These are phyloP conservation scores for Garrulus glandarius DNA, from an alignment of 2,797 vertebrate species.

Conservation along the genomic window DNA sequence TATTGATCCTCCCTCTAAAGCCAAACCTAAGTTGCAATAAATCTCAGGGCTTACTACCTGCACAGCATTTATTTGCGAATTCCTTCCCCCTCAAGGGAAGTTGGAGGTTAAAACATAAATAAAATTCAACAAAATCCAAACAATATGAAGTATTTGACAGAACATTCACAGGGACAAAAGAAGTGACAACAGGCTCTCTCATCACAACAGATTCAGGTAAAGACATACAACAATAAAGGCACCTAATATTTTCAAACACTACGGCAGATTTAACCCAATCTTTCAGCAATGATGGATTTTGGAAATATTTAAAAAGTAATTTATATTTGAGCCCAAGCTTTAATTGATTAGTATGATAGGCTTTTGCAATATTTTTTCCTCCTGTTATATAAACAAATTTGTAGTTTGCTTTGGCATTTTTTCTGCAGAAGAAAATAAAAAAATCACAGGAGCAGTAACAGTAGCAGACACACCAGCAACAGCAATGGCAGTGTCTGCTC, in stretches of 20 bases:
- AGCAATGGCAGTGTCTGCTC: neutral
- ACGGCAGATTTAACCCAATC: neutral
- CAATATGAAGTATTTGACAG: neutral
- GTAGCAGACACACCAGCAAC: fast-evolving
- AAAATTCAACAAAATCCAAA: neutral
- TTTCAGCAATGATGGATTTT: neutral
- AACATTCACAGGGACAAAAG: neutral
- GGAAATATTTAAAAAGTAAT: neutral
- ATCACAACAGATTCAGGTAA: neutral
- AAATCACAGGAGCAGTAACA: neutral
- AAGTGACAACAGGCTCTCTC: neutral
- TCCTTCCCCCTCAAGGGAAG: neutral
- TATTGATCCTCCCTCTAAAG: neutral
- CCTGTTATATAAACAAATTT: neutral
- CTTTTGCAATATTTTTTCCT: neutral
- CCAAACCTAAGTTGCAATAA: neutral
- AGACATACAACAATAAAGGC: neutral
- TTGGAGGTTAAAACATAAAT: neutral
- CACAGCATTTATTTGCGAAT: neutral
- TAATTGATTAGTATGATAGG: neutral
- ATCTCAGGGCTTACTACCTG: neutral
- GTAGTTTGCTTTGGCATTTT: neutral
- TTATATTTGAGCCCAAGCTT: neutral
- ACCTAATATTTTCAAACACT: neutral
- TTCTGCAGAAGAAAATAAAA: neutral